Evolutionary conservation across 2,888 invertebrate species (phyloP).

Genomic region (Lycaena phlaeas): DNA sequence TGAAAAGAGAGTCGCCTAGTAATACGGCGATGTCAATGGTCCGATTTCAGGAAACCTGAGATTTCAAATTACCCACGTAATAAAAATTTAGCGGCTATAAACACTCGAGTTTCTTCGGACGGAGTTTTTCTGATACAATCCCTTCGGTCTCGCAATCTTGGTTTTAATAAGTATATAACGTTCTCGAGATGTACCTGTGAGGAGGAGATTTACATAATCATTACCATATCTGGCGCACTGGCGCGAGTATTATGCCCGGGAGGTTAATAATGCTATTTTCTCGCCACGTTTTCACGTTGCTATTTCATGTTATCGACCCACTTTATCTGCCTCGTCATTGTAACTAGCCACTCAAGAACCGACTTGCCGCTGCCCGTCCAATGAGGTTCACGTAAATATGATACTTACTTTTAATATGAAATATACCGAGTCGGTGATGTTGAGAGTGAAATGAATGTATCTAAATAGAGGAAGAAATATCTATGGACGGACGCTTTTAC

Average conservation of each 20-base stretch:
- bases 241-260: constrained; percentile 70
- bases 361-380: constrained; percentile 42
- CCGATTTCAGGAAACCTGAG: constrained; percentile 63
- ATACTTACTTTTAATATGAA: constrained; percentile 10
- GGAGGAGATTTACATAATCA: constrained; percentile 72
- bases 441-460: neutral
- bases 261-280: constrained; percentile 75
- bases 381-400: constrained; percentile 13
- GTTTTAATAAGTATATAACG: constrained; percentile 72
- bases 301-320: constrained; percentile 68
- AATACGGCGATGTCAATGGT: constrained; percentile 57
- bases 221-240: constrained; percentile 73
- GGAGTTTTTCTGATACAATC: constrained; percentile 59
- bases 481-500: no score
- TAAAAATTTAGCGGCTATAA: constrained; percentile 59
- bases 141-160: constrained; percentile 62
- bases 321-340: constrained; percentile 69
- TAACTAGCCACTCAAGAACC: constrained; percentile 61
- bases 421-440: neutral
- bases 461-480: neutral
- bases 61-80: constrained; percentile 58
- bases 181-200: constrained; percentile 68
- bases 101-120: constrained; percentile 42
- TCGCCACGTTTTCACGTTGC: constrained; percentile 71
- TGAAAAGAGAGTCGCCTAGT: constrained; percentile 70